These are phyloP conservation scores for Cybosia mesomella DNA, from an alignment of 2,888 invertebrate species.

Conservation along the genomic window DNA sequence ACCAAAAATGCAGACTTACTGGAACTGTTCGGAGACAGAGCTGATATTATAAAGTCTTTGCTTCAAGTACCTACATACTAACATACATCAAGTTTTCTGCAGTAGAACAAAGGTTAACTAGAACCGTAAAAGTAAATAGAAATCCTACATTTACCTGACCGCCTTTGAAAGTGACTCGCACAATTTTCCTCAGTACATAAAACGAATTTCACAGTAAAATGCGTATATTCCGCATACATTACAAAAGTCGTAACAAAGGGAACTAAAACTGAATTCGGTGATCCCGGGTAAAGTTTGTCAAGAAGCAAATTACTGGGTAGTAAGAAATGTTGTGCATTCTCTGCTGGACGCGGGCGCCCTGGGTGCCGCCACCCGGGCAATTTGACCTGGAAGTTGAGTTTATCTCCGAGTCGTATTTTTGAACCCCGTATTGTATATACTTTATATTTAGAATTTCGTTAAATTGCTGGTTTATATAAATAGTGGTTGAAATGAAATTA, in stretches of 20 bases:
- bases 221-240: conserved; percentile 55
- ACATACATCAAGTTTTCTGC: background rate
- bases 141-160: conserved; percentile 15
- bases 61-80: background rate
- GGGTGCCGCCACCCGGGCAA: conserved; percentile 18
- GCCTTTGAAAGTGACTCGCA: conserved; percentile 13
- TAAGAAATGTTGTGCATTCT: conserved; percentile 63
- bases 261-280: conserved; percentile 60
- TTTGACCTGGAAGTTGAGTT: conserved; percentile 27
- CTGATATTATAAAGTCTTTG: background rate
- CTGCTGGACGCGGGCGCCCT: conserved; percentile 26
- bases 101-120: background rate
- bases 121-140: conserved; percentile 6
- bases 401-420: background rate
- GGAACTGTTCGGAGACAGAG: background rate
- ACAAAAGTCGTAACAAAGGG: conserved; percentile 51
- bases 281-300: conserved; percentile 67
- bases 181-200: conserved; percentile 26
- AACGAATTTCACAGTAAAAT: conserved; percentile 36
- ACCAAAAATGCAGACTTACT: background rate
- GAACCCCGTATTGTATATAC: background rate
- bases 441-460: background rate
- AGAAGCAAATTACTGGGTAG: conserved; percentile 71
- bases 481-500: too few species aligned
- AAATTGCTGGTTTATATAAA: background rate